Conservation (phyloP, 2,797 vertebrate species). For the Yasuhikotakia modesta region DNA sequence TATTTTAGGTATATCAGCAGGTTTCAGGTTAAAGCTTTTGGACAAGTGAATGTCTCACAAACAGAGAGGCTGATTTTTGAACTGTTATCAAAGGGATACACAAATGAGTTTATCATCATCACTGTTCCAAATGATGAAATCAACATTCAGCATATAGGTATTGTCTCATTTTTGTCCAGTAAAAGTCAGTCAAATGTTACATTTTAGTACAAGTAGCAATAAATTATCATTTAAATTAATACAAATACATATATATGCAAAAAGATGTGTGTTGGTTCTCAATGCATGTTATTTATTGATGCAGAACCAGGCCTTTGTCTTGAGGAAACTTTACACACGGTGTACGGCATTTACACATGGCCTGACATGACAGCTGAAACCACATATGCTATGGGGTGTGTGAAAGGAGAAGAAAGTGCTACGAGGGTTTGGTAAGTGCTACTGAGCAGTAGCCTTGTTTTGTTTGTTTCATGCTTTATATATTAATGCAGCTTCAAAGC, state of each 20-base stretch:
- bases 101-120: slow-evolving; percentile 59
- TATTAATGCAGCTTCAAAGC: background rate
- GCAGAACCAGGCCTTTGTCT: slow-evolving; percentile 72
- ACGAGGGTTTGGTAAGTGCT: slow-evolving; percentile 75
- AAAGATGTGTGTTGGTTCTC: background rate
- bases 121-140: slow-evolving; percentile 40
- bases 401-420: slow-evolving; percentile 55
- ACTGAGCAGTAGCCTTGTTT: background rate
- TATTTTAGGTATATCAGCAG: slow-evolving; percentile 64
- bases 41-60: slow-evolving; percentile 36
- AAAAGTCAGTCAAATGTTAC: background rate
- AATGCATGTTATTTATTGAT: slow-evolving; percentile 23
- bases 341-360: slow-evolving; percentile 75
- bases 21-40: slow-evolving; percentile 68
- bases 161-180: background rate
- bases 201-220: background rate
- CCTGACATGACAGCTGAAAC: slow-evolving; percentile 65
- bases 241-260: too few relatives aligned
- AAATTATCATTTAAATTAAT: too few relatives aligned
- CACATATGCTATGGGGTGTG: slow-evolving; percentile 64
- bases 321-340: slow-evolving; percentile 58
- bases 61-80: slow-evolving; percentile 40
- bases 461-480: background rate
- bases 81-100: slow-evolving; percentile 60
- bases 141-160: slow-evolving; percentile 67